Base-by-base conservation (phyloP, 2,888 invertebrate species). In the Troides aeacus region DNA sequence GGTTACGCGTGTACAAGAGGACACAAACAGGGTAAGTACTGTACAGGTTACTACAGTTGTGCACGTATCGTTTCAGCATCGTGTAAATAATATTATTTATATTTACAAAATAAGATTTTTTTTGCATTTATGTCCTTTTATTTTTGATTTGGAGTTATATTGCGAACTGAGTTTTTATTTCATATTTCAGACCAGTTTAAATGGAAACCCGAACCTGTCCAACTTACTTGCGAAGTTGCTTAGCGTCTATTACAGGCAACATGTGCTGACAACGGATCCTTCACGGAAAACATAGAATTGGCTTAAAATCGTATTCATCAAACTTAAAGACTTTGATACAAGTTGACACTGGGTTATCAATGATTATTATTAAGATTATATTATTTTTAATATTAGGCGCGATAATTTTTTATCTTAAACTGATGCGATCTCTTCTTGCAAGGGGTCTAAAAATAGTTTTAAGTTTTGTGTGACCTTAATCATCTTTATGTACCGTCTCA, bases 391-490 rank as follows among this genome's bases (percentile, higher is more conserved):
- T n/a, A 7, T 17, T 57, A 57, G 21, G 0, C 21, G 18, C 8
- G n/a, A 18, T 57, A 21, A 15, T 18, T 57, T 57, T 57, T 18
- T 6, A 18, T 23, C n/a, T 21, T 21, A 21, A 21, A 10, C 6
- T 57, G 57, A 57, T 23, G 39, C 18, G 57, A 57, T 57, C 57
- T 57, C n/a, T 21, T 21, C n/a, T 21, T 57, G 10, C 21, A 57
- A 57, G 57, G 21, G 57, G 18, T 57, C 57, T 57, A 57, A 18
- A 57, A 57, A 21, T 23, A 21, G 57, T n/a, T 57, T 57, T 57
- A 57, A 21, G 57, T 57, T 57, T 57, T 15, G 5, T 50, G 5
- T 50, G 50, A 17, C 50, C 18, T 50, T 50, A 50, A 4, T 50
- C 4, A 50, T 50, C 18, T 50, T 50, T 18, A 50, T 50, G 50